Evolutionary conservation across 2,113 vertebrate species (phyloP).

Genomic region (Lepus timidus): DNA sequence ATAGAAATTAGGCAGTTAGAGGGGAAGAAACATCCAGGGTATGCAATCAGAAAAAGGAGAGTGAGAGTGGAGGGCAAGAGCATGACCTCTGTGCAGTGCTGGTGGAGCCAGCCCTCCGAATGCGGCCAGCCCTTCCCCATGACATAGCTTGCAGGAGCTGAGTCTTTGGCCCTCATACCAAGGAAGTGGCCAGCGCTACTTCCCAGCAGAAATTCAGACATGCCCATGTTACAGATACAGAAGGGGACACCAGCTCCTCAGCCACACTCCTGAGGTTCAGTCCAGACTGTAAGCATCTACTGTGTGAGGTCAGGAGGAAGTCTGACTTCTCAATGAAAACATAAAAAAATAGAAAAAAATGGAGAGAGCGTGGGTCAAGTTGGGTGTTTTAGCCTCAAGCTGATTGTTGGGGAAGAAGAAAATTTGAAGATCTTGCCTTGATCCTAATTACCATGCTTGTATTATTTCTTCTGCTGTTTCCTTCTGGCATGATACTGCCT

Average conservation of each 20-base stretch:
- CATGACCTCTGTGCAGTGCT: rapidly evolving
- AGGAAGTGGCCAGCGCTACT: background rate
- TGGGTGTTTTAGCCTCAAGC: background rate
- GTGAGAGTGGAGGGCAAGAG: background rate
- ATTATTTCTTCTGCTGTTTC: rapidly evolving
- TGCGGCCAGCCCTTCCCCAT: rapidly evolving
- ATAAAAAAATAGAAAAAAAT: too few species aligned
- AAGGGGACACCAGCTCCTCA: background rate
- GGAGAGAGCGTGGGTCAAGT: background rate
- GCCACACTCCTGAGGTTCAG: background rate
- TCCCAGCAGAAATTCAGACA: background rate
- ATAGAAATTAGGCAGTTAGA: background rate
- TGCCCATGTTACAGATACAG: background rate
- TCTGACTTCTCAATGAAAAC: background rate
- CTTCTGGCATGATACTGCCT: background rate
- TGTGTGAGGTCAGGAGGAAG: background rate
- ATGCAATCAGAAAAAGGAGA: background rate
- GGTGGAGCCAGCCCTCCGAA: background rate
- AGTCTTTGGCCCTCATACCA: background rate
- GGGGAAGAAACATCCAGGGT: background rate
- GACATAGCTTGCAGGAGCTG: background rate
- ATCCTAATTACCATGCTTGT: too few species aligned
- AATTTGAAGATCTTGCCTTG: background rate
- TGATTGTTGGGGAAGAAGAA: too few species aligned
- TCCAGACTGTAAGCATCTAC: background rate